Evolutionary conservation across 2,113 vertebrate species (phyloP).

Genomic region (Calcarius ornatus): DNA sequence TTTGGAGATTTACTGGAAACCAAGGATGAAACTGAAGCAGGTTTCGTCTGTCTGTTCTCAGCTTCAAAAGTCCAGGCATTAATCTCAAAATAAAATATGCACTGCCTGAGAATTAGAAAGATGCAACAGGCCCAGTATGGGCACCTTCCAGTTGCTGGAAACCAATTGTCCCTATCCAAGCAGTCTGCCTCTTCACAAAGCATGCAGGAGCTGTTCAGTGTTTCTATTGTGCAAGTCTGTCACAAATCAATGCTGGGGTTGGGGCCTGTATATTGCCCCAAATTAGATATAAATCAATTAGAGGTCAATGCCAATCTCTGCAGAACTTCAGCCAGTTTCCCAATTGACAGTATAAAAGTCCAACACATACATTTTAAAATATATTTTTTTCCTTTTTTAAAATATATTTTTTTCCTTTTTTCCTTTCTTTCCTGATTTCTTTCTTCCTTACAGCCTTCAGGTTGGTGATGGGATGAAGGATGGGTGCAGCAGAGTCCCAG

Average conservation of each 20-base stretch:
- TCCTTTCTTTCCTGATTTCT: neutral
- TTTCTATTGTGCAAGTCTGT: neutral
- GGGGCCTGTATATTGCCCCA: neutral
- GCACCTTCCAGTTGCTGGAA: neutral
- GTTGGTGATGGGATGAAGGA: neutral
- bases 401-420: neutral
- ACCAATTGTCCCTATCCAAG: neutral
- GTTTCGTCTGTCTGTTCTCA: neutral
- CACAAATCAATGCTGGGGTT: neutral
- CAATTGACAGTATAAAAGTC: neutral
- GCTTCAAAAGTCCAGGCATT: neutral
- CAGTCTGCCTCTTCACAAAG: neutral
- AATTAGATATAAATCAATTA: neutral
- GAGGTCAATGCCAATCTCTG: neutral
- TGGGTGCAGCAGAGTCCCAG: neutral
- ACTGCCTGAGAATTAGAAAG: neutral
- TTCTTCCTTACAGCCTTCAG: neutral
- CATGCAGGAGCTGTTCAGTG: neutral
- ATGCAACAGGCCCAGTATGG: neutral
- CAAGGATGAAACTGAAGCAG: neutral
- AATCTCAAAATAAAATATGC: neutral
- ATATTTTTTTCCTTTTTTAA: neutral
- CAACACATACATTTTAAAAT: neutral
- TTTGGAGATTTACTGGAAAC: neutral
- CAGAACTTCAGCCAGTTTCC: neutral